Base-by-base conservation (phyloP, 1,140 invertebrate species). In the Mactra quadrangularis region DNA sequence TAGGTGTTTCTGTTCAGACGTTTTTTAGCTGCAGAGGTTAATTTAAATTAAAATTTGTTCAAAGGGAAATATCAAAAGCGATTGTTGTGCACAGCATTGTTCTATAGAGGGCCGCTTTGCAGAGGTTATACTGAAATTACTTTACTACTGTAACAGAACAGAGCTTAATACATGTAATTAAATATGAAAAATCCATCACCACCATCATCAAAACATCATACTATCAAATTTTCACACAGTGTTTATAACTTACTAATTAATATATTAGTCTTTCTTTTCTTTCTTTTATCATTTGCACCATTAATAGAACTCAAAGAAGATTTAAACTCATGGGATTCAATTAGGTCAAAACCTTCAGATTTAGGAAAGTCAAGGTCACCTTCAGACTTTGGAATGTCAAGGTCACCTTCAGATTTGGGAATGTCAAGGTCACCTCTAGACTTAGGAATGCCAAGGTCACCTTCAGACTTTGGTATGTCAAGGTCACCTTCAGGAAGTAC, bases 281-380 rank as follows among this genome's bases (percentile, higher is more conserved):
- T 74, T 64, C 41, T 50, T 64, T 76, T 60, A 47, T 62, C 57
- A 62, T 38, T 76, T 22, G 15, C 60, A 68, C 47, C 64, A 22
- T 27, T 68, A 15, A 47, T 45, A 47, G 64, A 68, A 11, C 41
- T 47, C 64, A 68, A 38, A n/a, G n/a, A n/a, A n/a, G n/a, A n/a
- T 50, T 50, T 41, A 68, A 68, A 68, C 25, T 68, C 64, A 7
- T 68, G 47, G 31, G 64, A 47, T 47, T 68, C 64, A 50, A 62
- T 55, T 15, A 76, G 25, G 15, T 76, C 74, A 64, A 76, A 76
- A 22, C 74, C 74, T 52, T 76, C 74, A 2, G 74, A 76, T 35
- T 62, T 62, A 7, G 74, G 74, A n/a, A 60, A 25, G 19, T 60
- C 29, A 7, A 11, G 29, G 0, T 76, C 59, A n/a, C n/a, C 17